Percentiles rank a stretch among this genome's conserved stretches.
Conservation (phyloP, 1,140 invertebrate species). For the Anoplolepis gracilipes region DNA sequence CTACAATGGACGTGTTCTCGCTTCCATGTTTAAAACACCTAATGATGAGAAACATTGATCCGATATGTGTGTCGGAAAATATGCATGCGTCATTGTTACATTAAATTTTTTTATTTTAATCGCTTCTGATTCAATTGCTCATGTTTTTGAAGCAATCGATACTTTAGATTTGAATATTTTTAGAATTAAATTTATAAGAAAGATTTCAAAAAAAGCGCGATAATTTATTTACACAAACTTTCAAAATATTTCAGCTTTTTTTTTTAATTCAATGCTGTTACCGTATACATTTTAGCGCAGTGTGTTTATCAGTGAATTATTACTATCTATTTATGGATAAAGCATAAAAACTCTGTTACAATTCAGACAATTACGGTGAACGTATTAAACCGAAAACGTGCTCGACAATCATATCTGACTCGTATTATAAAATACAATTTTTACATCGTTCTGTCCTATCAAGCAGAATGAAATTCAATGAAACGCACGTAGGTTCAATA, state of each 20-base stretch:
- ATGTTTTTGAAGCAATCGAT: not conserved
- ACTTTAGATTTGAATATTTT: not conserved
- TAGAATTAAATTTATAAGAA: too few species aligned
- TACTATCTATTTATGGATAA: not conserved
- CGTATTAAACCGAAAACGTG: too few species aligned
- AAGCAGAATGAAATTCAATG: not conserved
- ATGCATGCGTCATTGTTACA: not conserved
- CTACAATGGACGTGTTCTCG: slow-evolving; percentile 63
- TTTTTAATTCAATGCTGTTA: not conserved
- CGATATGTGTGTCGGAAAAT: too few species aligned
- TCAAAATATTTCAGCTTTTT: not conserved
- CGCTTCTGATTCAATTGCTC: not conserved
- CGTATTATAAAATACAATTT: not conserved
- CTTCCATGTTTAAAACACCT: slow-evolving; percentile 26
- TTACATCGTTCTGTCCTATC: not conserved
- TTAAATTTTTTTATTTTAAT: not conserved
- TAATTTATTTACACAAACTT: slow-evolving; percentile 23
- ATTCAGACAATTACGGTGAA: slow-evolving; percentile 4
- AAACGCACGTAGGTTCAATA: not conserved
- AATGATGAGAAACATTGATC: not conserved
- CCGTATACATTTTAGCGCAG: slow-evolving; percentile 8
- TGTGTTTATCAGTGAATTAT: slow-evolving; percentile 11
- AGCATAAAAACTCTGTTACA: slow-evolving; percentile 12
- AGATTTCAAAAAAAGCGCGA: not conserved
- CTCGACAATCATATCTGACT: not conserved